Conservation (phyloP, 1,140 invertebrate genomes). For the Theocolax elegans region DNA sequence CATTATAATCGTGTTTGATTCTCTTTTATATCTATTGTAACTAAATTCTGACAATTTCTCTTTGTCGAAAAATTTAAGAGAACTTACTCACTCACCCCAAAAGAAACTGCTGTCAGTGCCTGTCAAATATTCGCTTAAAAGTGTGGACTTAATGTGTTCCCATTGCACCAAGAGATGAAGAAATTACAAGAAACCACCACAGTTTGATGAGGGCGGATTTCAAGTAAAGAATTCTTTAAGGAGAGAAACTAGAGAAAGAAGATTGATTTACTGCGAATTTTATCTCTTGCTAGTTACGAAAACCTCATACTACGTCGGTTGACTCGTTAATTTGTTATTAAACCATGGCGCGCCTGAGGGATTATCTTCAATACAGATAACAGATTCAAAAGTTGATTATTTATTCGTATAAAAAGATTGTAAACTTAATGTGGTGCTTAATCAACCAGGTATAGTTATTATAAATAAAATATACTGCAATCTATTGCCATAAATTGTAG, state of each 20-base stretch:
- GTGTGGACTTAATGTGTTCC: slow-evolving; percentile 14
- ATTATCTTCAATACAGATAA: slow-evolving; percentile 2
- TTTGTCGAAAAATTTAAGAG: neutral
- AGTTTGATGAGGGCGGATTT: slow-evolving; percentile 23
- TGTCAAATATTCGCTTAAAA: slow-evolving; percentile 9
- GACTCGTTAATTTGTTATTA: too few relatives aligned
- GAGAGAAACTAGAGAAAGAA: neutral
- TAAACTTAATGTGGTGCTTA: too few relatives aligned
- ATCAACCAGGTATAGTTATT: too few relatives aligned
- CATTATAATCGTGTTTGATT: too few relatives aligned
- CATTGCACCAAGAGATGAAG: slow-evolving; percentile 9
- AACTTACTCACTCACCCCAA: neutral
- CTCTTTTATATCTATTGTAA: too few relatives aligned
- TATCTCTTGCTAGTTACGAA: slow-evolving; percentile 9
- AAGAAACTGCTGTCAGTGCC: too few relatives aligned
- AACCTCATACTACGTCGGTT: neutral
- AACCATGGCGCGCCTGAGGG: too few relatives aligned
- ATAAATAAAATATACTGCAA: too few relatives aligned
- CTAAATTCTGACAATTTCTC: neutral
- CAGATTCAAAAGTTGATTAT: neutral
- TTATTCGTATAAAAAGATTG: too few relatives aligned
- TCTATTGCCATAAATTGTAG: too few relatives aligned
- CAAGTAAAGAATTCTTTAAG: neutral
- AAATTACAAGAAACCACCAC: neutral
- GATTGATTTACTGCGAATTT: slow-evolving; percentile 21